Evolutionary conservation across 2,113 vertebrate species (phyloP).

Genomic region (Ciconia maguari): DNA sequence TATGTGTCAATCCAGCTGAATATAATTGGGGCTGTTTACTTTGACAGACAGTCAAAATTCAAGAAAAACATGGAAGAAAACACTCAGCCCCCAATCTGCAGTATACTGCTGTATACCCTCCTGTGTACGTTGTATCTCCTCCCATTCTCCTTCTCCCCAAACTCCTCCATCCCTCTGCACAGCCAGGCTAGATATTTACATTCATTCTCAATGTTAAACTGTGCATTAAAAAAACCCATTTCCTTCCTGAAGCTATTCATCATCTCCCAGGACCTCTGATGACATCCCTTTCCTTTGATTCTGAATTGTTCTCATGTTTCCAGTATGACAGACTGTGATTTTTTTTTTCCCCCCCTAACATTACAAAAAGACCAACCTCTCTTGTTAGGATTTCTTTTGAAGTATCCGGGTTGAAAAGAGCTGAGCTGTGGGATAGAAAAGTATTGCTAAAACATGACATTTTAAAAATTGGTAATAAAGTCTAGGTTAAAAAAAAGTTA

Average conservation of each 20-base stretch:
- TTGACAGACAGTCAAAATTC: constrained; percentile 9
- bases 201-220: background rate
- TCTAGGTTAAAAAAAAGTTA: background rate
- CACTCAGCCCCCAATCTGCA: background rate
- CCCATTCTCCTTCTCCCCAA: background rate
- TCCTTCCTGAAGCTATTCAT: constrained; percentile 25
- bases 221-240: background rate
- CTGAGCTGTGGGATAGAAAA: background rate
- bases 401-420: background rate
- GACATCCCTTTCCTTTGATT: background rate
- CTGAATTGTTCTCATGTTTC: background rate
- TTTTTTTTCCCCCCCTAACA: background rate
- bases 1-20: constrained; percentile 45
- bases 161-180: background rate
- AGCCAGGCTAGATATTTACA: background rate
- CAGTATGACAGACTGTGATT: background rate
- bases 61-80: background rate
- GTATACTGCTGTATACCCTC: background rate
- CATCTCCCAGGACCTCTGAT: constrained; percentile 13
- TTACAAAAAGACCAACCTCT: background rate
- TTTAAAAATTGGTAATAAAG: background rate
- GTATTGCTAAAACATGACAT: constrained; percentile 6
- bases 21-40: constrained; percentile 48
- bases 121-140: background rate
- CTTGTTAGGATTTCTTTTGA: constrained; percentile 37